Percentiles rank a stretch among this genome's conserved stretches.
phyloP scores from a whole-genome alignment of 2,797 vertebrate species.

The Schizopygopsis pylzovi region DNA sequence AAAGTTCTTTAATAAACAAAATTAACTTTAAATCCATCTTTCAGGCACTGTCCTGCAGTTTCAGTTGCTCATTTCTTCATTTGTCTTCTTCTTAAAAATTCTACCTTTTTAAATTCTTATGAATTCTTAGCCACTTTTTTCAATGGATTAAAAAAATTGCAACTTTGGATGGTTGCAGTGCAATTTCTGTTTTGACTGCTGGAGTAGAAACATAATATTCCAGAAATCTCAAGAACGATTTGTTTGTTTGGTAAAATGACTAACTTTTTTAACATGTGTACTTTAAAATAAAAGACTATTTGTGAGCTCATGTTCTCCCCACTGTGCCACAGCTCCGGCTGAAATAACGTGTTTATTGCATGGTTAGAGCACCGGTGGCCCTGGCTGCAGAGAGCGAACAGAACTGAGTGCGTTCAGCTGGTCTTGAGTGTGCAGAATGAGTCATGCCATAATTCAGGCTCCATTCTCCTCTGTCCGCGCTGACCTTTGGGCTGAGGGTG shows the following conservation, averaged over 20 bases:
- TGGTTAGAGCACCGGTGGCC: slow-evolving; percentile 20
- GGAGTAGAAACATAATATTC: no score
- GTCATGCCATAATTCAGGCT: slow-evolving; percentile 60
- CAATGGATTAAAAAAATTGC: background rate
- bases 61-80: background rate
- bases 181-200: background rate
- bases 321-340: background rate
- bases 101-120: background rate
- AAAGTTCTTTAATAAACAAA: background rate
- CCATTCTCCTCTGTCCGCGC: slow-evolving; percentile 55
- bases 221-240: background rate
- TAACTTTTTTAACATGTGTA: background rate
- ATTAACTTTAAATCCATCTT: background rate
- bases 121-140: slow-evolving; percentile 7
- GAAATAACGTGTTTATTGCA: background rate
- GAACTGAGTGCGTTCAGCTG: slow-evolving; percentile 33
- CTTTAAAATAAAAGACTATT: background rate
- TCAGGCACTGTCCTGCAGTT: background rate
- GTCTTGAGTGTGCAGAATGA: slow-evolving; percentile 54
- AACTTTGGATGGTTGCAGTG: background rate
- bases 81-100: background rate
- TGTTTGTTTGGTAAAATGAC: background rate
- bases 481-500: slow-evolving; percentile 60
- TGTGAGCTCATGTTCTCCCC: background rate
- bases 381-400: slow-evolving; percentile 3